Conservation (phyloP, 2,888 invertebrate species). For the Ligdia adustata region DNA sequence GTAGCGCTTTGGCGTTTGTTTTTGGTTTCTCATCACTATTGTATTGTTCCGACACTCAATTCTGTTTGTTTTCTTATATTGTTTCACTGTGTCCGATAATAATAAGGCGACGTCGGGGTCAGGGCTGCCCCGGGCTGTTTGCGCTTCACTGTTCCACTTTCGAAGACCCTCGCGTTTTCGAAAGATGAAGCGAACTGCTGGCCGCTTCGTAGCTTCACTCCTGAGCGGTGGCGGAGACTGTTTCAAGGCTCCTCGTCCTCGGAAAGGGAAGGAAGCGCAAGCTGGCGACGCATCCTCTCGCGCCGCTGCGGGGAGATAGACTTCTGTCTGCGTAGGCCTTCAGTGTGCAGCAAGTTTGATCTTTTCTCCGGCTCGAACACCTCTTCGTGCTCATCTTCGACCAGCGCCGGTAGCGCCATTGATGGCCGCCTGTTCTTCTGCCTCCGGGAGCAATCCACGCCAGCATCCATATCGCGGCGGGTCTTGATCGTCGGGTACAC, state of each 20-base stretch:
- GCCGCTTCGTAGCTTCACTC: conserved; percentile 67
- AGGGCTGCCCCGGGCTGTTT: conserved; percentile 42
- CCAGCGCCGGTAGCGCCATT: conserved; percentile 59
- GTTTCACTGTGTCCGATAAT: conserved; percentile 40
- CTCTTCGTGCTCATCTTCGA: conserved; percentile 66
- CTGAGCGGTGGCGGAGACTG: conserved; percentile 37
- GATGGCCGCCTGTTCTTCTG: conserved; percentile 51
- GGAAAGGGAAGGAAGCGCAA: conserved; percentile 73
- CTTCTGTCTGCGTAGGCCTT: conserved; percentile 71
- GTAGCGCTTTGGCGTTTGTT: conserved; percentile 48
- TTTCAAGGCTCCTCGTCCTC: conserved; percentile 80
- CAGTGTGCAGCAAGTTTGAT: conserved; percentile 61
- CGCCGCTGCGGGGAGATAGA: conserved; percentile 71
- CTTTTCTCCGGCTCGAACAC: conserved; percentile 58
- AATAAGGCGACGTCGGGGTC: conserved; percentile 37
- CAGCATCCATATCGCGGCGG: conserved; percentile 57
- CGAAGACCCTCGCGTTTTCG: conserved; percentile 39
- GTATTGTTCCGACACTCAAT: conserved; percentile 42
- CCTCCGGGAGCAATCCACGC: conserved; percentile 57
- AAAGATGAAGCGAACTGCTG: conserved; percentile 47
- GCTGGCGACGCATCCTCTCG: conserved; percentile 65
- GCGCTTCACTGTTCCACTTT: conserved; percentile 44
- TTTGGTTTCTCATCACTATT: conserved; percentile 59
- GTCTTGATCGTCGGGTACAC: conserved; percentile 58
- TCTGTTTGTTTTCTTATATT: conserved; percentile 29